Conservation (phyloP, 2,888 invertebrate species). For the Microchrysa polita region DNA sequence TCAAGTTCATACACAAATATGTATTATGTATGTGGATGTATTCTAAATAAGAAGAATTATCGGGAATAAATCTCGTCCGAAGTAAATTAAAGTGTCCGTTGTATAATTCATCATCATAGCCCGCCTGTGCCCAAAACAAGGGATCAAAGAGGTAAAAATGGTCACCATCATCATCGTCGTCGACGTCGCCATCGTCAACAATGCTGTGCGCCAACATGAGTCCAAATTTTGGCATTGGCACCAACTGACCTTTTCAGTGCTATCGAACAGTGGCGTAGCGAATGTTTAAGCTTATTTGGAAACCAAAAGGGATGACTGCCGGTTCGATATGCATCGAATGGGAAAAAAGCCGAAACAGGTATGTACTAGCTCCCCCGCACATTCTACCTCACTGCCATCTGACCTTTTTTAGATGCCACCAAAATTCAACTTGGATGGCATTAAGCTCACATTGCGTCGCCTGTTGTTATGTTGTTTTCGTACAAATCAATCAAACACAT, state of each 20-base stretch:
- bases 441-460: slow-evolving; percentile 34
- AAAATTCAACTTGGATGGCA: slow-evolving; percentile 19
- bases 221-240: slow-evolving; percentile 31
- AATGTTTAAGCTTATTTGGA: neutral
- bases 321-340: no score
- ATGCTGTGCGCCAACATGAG: slow-evolving; percentile 23
- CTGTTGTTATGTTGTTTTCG: slow-evolving; percentile 39
- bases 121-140: slow-evolving; percentile 34
- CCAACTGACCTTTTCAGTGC: slow-evolving; percentile 15
- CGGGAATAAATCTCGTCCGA: slow-evolving; percentile 43
- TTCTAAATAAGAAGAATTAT: slow-evolving; percentile 39
- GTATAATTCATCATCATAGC: slow-evolving; percentile 43
- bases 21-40: neutral
- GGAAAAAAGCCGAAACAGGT: no score
- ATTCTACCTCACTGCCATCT: slow-evolving; percentile 8
- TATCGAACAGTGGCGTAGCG: slow-evolving; percentile 32
- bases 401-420: slow-evolving; percentile 30
- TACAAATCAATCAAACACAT: slow-evolving; percentile 44
- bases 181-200: slow-evolving; percentile 2
- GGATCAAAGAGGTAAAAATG: slow-evolving; percentile 37
- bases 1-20: neutral
- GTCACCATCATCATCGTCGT: slow-evolving; percentile 39
- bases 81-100: slow-evolving; percentile 44
- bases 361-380: neutral
- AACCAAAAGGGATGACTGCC: neutral